Base-by-base conservation (phyloP, 2,113 vertebrate genomes). In the Polypterus bichir region DNA sequence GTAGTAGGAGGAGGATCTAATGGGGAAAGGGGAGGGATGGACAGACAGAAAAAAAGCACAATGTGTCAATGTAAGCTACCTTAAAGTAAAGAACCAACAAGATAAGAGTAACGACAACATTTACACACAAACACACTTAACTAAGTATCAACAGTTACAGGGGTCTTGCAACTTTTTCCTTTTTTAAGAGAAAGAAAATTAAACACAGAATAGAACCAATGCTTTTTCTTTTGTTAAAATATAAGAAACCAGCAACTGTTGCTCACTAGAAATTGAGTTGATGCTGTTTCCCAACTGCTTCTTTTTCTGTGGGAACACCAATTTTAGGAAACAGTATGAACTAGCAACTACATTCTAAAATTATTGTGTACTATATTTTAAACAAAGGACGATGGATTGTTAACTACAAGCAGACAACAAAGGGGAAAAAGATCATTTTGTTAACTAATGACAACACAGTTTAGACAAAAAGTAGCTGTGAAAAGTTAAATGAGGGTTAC, bases 1-100 rank as follows among this genome's bases (percentile, higher is more conserved):
- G 90, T 68, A 1, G 81, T 93, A 86, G 92, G 93, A 77, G 94
- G 88, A 77, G 91, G 93, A 83, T 97, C 95, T 98, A 93, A 93
- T 93, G 90, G 71, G 83, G 86, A 81, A 74, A 81, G 83, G 79
- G 89, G 74, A 84, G 78, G 85, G 84, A 85, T 86, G 86, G 82
- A 87, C 83, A 87, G 76, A 96, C 84, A 88, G 78, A 92, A 84
- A 88, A 27, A 83, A 91, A 86, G 87, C 85, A 92, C 72, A 95
- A 82, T 92, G 89, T 87, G 89, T 96, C 89, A 97, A 87, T 91
- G 91, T 80, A 77, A 89, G 81, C 89, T 91, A 88, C 79, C 77
- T 78, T 73, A 27, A 27, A 87, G 87, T 74, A 87, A 82, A 83
- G 78, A 82, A 77, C 75, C 79, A 81, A 91, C 78, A 82, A 86